Evolutionary conservation across 2,888 invertebrate species (phyloP), one percentile per base, ranked within the genome.

Genomic region (Erebia aethiops): DNA sequence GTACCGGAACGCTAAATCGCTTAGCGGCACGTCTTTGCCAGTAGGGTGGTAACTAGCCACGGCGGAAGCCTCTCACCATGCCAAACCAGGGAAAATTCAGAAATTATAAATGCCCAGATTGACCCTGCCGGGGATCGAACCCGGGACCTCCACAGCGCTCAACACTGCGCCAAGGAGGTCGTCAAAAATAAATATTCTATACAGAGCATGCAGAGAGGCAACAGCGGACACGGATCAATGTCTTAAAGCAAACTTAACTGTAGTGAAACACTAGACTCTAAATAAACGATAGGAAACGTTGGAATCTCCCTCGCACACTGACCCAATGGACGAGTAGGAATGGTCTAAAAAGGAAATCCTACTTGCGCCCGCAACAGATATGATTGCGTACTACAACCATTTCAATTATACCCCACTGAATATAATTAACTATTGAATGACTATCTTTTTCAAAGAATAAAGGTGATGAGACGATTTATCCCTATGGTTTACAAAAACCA

Each of bases 331-430:
- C 86, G 84, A 82, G 84, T 84, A 76, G 79, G 80, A 75, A 80
- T 80, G 82, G 84, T 87, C 90, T 93, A 92, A 93, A 92, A 90
- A 93, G 92, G 92, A 93, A 92, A 93, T 93, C 92, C 92, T 92
- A 88, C 91, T 92, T 92, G 90, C 83, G 87, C 79, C 75, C 85
- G 86, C 89, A 87, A 87, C 83, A 82, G 86, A 90, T 90, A 87
- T 81, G 85, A 84, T 82, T 80, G 79, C 80, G 80, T 85, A 85
- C 84, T 4, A 86, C 83, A 79, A 78, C 80, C 81, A 83, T 85
- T 84, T 78, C 79, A 80, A 80, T 81, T 80, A 82, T 71, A 69
- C 63, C 65, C 67, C 68, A 71, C 71, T 71, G 71, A 76, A 76
- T 79, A 69, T 78, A 75, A 75, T 75, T 78, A 72, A 69, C 72